Base-by-base conservation (phyloP, 2,113 vertebrate genomes). In the Sterna hirundo region DNA sequence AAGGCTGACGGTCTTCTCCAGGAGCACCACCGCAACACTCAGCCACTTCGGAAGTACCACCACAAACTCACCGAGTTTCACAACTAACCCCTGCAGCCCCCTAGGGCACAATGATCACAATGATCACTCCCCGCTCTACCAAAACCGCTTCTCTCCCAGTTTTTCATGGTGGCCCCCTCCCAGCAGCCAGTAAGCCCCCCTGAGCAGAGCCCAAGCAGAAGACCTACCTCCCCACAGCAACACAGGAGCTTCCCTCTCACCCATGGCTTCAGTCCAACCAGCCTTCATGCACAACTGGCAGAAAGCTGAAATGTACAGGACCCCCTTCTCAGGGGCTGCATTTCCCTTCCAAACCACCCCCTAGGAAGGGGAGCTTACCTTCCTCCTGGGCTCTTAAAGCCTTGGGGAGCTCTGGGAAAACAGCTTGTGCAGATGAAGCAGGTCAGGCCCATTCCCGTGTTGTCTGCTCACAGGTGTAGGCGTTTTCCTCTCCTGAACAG, bases 401-500 rank as follows among this genome's bases (percentile, higher is more conserved):
- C 80, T 52, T 29, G 30, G 70, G 34, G 44, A 92, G 75, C 66
- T 90, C 80, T 91, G 72, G 68, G 72, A 75, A 34, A 83, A 70
- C 68, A 60, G 61, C 65, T 74, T 36, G 64, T 57, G 27, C 82
- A 79, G 78, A 32, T 84, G 85, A 86, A 88, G 47, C 57, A 52
- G 83, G 52, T 91, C 86, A 95, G 55, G 81, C 65, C 82, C 38
- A 0, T 92, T 95, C 34, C 83, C 26, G 27, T 15, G 1, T 44
- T 79, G 32, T 30, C 72, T 91, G 60, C 72, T 88, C 93, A 30
- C 80, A 96, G 80, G 72, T 97, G 94, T 84, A 55, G 83, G 61
- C 2, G 6, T 78, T 93, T 93, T 89, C 69, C 38, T 91, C 81
- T 86, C 91, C 55, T 51, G 51, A 92, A 49, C 54, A 54, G 77